Evolutionary conservation across 2,888 invertebrate species (phyloP).

Genomic region (Mycogona germanica): DNA sequence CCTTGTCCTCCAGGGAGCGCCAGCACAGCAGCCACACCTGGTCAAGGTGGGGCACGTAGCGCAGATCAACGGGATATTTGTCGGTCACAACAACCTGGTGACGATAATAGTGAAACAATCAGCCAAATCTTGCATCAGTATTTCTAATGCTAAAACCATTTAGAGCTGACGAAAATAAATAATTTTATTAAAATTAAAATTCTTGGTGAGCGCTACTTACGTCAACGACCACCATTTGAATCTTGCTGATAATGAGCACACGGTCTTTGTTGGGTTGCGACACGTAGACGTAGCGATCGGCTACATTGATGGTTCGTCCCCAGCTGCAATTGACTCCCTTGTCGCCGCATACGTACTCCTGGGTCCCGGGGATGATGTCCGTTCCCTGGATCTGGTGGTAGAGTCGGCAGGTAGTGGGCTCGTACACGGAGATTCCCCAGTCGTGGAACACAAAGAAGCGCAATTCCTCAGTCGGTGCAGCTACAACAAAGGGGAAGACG

Average conservation of each 20-base stretch:
- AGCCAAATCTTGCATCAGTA: too few relatives aligned
- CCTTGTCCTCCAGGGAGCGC: constrained; percentile 35
- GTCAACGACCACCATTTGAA: constrained; percentile 57
- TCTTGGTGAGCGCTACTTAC: constrained; percentile 39
- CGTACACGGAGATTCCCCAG: constrained; percentile 58
- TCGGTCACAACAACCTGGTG: constrained; percentile 53
- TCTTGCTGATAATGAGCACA: constrained; percentile 54
- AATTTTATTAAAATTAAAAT: neutral
- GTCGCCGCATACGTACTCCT: constrained; percentile 58
- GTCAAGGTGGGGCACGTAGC: constrained; percentile 55
- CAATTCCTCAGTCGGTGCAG: constrained; percentile 24
- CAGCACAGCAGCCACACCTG: constrained; percentile 63
- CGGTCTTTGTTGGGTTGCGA: constrained; percentile 57
- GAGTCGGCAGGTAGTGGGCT: constrained; percentile 53
- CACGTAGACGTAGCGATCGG: constrained; percentile 55
- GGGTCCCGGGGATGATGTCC: constrained; percentile 55
- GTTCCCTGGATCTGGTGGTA: constrained; percentile 56
- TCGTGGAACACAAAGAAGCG: constrained; percentile 61
- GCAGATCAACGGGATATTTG: constrained; percentile 53
- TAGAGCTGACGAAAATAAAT: neutral
- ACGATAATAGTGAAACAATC: neutral
- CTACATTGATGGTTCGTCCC: constrained; percentile 58
- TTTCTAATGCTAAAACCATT: too few relatives aligned
- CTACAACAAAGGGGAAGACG: constrained; percentile 14
- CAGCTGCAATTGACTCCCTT: constrained; percentile 52